Evolutionary conservation across 1,140 invertebrate genomes (phyloP).

Genomic region (Zaprionus ornatus): DNA sequence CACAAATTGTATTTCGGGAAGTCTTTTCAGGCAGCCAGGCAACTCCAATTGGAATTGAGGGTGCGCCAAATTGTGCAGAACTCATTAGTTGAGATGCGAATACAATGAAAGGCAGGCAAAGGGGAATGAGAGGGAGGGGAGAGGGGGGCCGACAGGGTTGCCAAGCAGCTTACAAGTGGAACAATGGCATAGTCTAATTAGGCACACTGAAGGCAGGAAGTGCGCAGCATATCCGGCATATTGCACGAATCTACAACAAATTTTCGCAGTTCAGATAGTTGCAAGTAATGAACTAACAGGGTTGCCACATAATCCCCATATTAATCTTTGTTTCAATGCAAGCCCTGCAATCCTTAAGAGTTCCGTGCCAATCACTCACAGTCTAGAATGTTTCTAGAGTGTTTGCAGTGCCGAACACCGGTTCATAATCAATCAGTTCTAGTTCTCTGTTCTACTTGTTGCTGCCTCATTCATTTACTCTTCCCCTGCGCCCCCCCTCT

Average conservation of each 20-base stretch:
- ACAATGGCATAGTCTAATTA: conserved; percentile 61
- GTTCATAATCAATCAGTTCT: conserved; percentile 73
- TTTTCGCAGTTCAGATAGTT: neutral
- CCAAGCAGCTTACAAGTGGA: conserved; percentile 26
- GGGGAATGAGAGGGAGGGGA: no score
- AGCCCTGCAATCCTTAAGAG: neutral
- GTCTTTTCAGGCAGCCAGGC: neutral
- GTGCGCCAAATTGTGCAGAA: conserved; percentile 43
- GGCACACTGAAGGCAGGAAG: conserved; percentile 45
- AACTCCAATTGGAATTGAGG: conserved; percentile 22
- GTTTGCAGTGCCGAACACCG: conserved; percentile 63
- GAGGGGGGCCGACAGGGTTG: neutral
- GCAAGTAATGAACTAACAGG: neutral
- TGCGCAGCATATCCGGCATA: conserved; percentile 44
- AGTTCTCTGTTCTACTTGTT: conserved; percentile 20
- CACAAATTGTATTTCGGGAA: conserved; percentile 33
- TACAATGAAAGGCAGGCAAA: conserved; percentile 45
- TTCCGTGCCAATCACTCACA: conserved; percentile 52
- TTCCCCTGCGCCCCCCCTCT: neutral
- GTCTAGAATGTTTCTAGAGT: conserved; percentile 18
- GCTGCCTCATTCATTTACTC: conserved; percentile 1
- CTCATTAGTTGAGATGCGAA: conserved; percentile 66
- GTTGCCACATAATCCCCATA: neutral
- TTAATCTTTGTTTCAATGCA: no score
- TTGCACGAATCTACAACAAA: conserved; percentile 13